These are phyloP conservation scores for Muntiacus reevesi DNA, from an alignment of 2,113 vertebrate genomes.

Conservation along the genomic window DNA sequence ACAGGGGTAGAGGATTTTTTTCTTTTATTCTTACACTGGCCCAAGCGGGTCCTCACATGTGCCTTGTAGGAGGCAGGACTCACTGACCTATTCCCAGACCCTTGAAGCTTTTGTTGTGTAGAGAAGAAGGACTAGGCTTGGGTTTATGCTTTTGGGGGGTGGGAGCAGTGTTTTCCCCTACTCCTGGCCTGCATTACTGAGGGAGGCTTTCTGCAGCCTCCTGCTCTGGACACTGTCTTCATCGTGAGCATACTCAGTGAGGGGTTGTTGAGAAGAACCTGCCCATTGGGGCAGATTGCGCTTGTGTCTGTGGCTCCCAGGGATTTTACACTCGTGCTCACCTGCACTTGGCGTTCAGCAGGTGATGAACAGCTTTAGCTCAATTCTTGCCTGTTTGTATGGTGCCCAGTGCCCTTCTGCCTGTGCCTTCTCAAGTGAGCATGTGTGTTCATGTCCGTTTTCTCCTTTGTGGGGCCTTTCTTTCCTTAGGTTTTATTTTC, in stretches of 20 bases:
- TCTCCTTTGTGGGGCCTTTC: not conserved
- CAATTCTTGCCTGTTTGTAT: not conserved
- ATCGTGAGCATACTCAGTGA: not conserved
- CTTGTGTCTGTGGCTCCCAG: not conserved
- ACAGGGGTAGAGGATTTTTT: not conserved
- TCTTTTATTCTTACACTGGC: not conserved
- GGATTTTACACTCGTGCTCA: not conserved
- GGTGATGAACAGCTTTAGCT: not conserved
- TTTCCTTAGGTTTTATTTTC: not conserved
- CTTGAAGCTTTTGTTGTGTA: not conserved
- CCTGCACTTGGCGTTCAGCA: not conserved
- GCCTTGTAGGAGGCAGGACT: not conserved
- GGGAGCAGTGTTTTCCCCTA: not conserved
- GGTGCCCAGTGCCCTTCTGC: not conserved
- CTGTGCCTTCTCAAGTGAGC: not conserved
- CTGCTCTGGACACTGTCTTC: not conserved
- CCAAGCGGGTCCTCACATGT: not conserved
- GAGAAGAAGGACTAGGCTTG: not conserved
- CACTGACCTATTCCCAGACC: not conserved
- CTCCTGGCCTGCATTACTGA: too few species aligned
- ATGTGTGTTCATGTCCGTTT: not conserved
- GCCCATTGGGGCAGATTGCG: fast-evolving
- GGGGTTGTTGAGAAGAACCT: not conserved
- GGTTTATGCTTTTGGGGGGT: not conserved
- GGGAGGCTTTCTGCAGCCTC: not conserved